Evolutionary conservation across 2,888 invertebrate genomes (phyloP).

Genomic region (Pristionchus maxplancki): DNA sequence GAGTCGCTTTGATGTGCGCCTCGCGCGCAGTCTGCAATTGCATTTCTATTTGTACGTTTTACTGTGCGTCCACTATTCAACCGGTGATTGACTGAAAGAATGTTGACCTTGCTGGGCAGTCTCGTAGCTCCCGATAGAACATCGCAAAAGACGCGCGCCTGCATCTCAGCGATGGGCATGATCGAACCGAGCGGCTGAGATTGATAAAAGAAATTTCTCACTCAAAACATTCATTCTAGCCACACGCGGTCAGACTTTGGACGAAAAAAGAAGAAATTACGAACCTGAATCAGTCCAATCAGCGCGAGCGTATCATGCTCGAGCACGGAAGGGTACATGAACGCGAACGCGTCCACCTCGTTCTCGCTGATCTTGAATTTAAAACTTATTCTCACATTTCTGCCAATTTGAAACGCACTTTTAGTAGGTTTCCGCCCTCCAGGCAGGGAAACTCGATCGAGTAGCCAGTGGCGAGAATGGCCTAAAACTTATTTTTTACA

Average conservation of each 20-base stretch:
- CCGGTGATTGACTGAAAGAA: no score
- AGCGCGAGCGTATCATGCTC: conserved; percentile 79
- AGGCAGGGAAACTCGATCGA: conserved; percentile 78
- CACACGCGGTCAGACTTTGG: no score
- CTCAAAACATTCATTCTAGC: no score
- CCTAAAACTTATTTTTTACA: no score
- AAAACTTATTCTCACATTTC: no score
- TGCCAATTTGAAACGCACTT: no score
- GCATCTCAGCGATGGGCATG: conserved; percentile 80
- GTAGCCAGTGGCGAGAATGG: conserved; percentile 79
- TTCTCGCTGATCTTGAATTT: background rate
- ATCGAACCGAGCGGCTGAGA: conserved; percentile 79
- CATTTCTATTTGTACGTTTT: no score
- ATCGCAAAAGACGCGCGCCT: conserved; percentile 79
- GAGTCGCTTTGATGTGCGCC: background rate
- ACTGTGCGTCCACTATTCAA: background rate
- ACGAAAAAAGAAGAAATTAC: no score
- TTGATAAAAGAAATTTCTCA: no score
- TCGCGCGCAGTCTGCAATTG: background rate
- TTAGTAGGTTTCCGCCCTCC: conserved; percentile 71
- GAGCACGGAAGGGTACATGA: conserved; percentile 77
- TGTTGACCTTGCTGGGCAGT: conserved; percentile 41
- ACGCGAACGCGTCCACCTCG: conserved; percentile 78
- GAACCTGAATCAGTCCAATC: conserved; percentile 80
- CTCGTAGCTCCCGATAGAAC: conserved; percentile 57